Base-by-base conservation (phyloP, 37 sponge, comb jelly and placozoan genomes). In the Cladorhizidae sp. region DNA sequence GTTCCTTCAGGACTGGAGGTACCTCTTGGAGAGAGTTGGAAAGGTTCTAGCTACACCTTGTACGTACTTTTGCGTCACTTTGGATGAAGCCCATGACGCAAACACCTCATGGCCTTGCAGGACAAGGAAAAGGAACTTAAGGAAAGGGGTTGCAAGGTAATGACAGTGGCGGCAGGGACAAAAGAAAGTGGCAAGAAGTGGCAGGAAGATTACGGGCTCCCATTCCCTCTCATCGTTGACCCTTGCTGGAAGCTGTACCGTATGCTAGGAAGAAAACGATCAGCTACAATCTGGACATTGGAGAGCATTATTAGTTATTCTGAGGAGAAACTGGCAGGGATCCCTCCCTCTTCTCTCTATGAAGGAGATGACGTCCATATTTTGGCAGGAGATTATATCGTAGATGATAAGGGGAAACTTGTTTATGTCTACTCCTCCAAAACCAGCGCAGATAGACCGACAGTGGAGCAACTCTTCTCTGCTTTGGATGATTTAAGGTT, bases 381-480 rank as follows among this genome's bases (percentile, higher is more conserved):
- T 52, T 39, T 91, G 63, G 92, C 87, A 20, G 92, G 92, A 31
- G 87, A 91, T 82, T 91, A 86, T 64, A 77, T 92, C 36, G 37
- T 80, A 23, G 78, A 76, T 31, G n/a, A 33, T 15, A 42, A n/a
- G 39, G 93, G 93, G 0, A 36, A 51, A 23, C 77, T 88, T 54
- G 56, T 76, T n/a, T 73, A 86, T 40, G 50, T 57, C 28, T 88
- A 92, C 71, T 65, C 65, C 1, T 80, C 86, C 54, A 3, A 76
- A 68, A 42, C 40, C 36, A 75, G 77, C 3, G 28, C 40, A 55
- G 93, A 92, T 61, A 50, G 93, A 31, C 93, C 93, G 14, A 36
- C 43, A 42, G 40, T 80, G 23, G 75, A 83, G 40, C 62, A 61
- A 11, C 20, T 61, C 17, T 61, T 61, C 8, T 26, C 11, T 61